Conservation (phyloP, 2,888 invertebrate species). For the Imbricaverruca yamaguchii region DNA sequence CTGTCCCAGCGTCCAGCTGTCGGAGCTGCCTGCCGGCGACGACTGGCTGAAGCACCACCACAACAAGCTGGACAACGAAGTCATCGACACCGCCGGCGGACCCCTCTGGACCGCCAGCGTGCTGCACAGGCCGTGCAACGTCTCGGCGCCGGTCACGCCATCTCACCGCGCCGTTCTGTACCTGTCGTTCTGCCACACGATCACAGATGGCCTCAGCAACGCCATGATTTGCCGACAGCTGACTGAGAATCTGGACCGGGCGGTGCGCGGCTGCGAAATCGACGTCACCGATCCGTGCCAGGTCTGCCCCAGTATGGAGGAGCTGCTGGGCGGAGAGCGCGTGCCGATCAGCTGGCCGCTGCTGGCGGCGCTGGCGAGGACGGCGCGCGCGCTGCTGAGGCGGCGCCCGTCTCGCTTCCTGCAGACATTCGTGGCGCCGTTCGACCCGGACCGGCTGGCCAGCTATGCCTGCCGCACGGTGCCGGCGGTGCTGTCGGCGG, state of each 20-base stretch:
- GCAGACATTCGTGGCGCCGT: no score
- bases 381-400: no score
- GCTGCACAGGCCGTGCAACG: neutral
- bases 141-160: neutral
- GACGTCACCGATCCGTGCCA: neutral
- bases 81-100: neutral
- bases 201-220: slow-evolving; percentile 3
- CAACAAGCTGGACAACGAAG: neutral
- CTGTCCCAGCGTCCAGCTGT: neutral
- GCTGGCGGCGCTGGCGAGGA: no score
- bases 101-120: neutral
- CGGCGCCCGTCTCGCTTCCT: no score
- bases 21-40: neutral
- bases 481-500: no score
- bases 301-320: neutral
- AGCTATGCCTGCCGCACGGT: no score
- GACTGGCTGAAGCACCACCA: slow-evolving; percentile 3
- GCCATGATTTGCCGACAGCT: neutral
- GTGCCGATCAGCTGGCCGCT: no score
- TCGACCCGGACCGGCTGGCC: no score
- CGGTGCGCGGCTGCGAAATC: neutral
- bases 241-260: neutral
- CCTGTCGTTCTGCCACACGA: neutral
- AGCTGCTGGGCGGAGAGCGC: no score
- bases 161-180: neutral